Base-by-base conservation (phyloP, 1,140 invertebrate genomes). In the Drosophila tani region DNA sequence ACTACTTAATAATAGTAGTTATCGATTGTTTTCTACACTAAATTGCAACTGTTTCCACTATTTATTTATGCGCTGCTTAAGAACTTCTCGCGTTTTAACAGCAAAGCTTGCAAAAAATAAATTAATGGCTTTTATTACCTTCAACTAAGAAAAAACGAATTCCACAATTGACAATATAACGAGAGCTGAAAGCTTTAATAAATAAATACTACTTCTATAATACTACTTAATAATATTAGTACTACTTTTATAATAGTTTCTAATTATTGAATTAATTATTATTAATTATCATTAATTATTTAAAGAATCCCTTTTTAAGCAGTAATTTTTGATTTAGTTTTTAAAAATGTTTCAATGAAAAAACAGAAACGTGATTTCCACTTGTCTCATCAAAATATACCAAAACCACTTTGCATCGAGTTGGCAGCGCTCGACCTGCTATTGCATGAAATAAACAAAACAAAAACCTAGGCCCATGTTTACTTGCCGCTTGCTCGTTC, bases 371-470 rank as follows among this genome's bases (percentile, higher is more conserved):
- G 21, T 9, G 8, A 32, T 32, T 32, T 32, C 9, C 32, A 32
- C 32, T 32, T 8, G 8, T 32, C 29, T 8, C 8, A 9, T 32
- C 7, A 9, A 17, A 9, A 17, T 12, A 50, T 62, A 24, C n/a
- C 17, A n/a, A 17, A 38, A 12, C 19, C 9, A 27, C 3, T 58
- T 63, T 17, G 5, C 7, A 50, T 17, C 7, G 29, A 45, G 63
- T 64, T 66, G 57, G 57, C 63, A 66, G 40, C 19, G 2, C 38
- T 6, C 4, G 2, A 6, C 11, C 15, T 35, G 27, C 5, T 1
- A 29, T 27, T 35, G 6, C 43, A 50, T 40, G 11, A 41, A 32
- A 68, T 51, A 69, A 69, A 69, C 63, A 68, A 68, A 64, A 51
- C 63, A 32, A 12, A 2, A 21, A 32, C 1, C 1, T 35, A 6